Evolutionary conservation across 2,888 invertebrate genomes (phyloP), one percentile per base, ranked within the genome.

Genomic region (Idaea aversata): DNA sequence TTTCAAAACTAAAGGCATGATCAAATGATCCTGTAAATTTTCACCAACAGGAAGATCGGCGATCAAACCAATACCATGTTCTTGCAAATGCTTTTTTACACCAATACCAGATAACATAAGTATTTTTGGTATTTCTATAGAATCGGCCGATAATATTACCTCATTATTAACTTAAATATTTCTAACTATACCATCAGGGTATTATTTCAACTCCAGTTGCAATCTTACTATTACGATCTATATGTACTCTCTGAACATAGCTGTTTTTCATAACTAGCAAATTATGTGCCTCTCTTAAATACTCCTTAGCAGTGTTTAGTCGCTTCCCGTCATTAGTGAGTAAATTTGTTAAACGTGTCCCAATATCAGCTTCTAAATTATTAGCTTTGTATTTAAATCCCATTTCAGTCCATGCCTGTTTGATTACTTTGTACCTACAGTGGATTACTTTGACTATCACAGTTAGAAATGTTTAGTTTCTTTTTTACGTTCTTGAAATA

Each of bases 71-170:
- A 93, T 91, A 13, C 84, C 83, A 7, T 85, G 77, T 7, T 81
- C 74, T 38, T 77, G 66, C 0, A 93, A 73, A 63, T 91, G 86
- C 10, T 78, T 69, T 67, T 74, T 81, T 0, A 92, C 92, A 0
- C 94, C 94, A 16, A 94, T 83, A 1, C 94, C 94, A 6, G 94
- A 94, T 25, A 93, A 75, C 87, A 93, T 90, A 3, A 94, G 79
- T 63, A 94, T 78, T 70, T 93, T 88, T 0, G 94, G 93, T 1
- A 94, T 88, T 61, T 88, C 91, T 59, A 94, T 84, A 6, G 91
- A 79, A 6, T 93, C 94, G 5, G 92, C 92, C 3, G 93, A 91
- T 65, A 94, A 67, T 63, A 94, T 88, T 0, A 94, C 82, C 74
- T 94, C 94, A 71, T 90, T 93, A 36, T 71, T 87, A 5, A 82